phyloP scores from a whole-genome alignment of 1,140 invertebrate genomes.

The Berghia stephanieae region DNA sequence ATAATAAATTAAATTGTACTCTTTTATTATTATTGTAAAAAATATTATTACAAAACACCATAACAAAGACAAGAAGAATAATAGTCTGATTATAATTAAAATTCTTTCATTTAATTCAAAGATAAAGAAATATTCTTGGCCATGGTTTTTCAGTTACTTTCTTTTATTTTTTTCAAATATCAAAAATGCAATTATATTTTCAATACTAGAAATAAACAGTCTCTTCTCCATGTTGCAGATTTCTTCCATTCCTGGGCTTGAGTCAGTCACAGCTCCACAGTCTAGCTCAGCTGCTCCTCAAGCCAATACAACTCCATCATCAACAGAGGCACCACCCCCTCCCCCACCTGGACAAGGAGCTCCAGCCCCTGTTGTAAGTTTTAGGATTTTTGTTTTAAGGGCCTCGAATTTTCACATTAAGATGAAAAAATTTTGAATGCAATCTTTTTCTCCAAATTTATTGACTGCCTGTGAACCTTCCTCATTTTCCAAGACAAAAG shows the following conservation, averaged over 20 bases:
- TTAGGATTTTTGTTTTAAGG: background rate
- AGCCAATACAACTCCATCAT: constrained; percentile 32
- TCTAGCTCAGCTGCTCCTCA: constrained; percentile 31
- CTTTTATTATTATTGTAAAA: too few species aligned
- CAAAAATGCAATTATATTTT: too few species aligned
- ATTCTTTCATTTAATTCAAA: too few species aligned
- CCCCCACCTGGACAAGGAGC: background rate
- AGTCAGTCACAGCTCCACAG: constrained; percentile 64
- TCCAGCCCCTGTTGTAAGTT: background rate
- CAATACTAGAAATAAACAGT: too few species aligned
- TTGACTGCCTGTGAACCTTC: background rate
- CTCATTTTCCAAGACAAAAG: background rate
- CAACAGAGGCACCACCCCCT: background rate
- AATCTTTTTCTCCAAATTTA: background rate
- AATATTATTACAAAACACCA: too few species aligned
- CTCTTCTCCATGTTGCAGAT: too few species aligned
- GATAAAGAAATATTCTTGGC: too few species aligned
- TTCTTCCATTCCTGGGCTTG: constrained; percentile 77
- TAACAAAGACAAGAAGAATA: too few species aligned
- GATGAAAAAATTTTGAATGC: background rate
- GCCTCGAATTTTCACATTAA: background rate
- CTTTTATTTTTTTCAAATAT: too few species aligned
- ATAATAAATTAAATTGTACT: too few species aligned
- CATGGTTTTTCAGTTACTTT: too few species aligned
- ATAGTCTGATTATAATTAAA: too few species aligned